Evolutionary conservation across 2,888 invertebrate species (phyloP), one percentile per base, ranked within the genome.

Genomic region (Alitta virens): DNA sequence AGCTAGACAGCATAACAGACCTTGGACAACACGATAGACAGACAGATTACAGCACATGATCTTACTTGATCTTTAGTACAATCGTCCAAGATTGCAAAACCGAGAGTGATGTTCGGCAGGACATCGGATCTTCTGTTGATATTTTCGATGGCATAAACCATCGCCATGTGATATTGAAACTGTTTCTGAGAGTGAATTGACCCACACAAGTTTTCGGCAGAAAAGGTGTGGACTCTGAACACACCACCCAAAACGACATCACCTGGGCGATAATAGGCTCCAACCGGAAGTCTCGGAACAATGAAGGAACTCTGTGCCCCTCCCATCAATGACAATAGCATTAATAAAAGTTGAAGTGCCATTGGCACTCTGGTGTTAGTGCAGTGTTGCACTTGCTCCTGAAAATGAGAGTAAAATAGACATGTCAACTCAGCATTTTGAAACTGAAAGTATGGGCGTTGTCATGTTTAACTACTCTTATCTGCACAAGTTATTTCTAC

Each of bases 161-260:
- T 62, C 9, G 62, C 56, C 40, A 56, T 56, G 18, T 51, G 56
- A 50, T 62, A 62, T 27, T 62, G 56, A 26, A 60, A 60, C 18
- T 50, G 27, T 25, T 60, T 60, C 24, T 21, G 40, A 12, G 43
- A 40, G 26, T 52, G 51, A 24, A 59, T 25, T 16, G 23, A 23
- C 12, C 68, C 62, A 43, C 68, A 69, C 18, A 64, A 58, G 3
- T 42, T 26, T 12, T 49, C 27, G 5, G 55, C 54, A 42, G 67
- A 56, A 59, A 62, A 70, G n/a, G 40, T 27, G 23, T 68, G 68
- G 16, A 73, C 58, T 1, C 70, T 63, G 52, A 74, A 64, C 7
- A 74, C 50, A 2, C 69, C 70, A 0, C 72, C 74, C 7, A 74
- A 60, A 38, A 61, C 67, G 5, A 74, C 53, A 53, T 74, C 69